Evolutionary conservation across 2,797 vertebrate genomes (phyloP), one percentile per base, ranked within the genome.

Genomic region (Thalassophryne amazonica): DNA sequence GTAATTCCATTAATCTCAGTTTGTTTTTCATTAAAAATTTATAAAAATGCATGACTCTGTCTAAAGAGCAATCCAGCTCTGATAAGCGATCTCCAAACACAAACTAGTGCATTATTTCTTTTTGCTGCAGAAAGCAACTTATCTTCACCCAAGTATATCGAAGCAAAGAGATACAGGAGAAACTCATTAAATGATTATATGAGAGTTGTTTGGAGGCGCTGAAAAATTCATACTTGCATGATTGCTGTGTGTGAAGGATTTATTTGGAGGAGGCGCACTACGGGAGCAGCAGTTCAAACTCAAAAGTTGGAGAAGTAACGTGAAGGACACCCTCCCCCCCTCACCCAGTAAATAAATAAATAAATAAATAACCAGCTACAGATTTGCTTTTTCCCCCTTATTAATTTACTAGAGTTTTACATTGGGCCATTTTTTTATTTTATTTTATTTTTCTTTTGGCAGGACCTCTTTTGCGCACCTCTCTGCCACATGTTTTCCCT

Each of bases 141-240:
- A 61, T 80, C 69, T 69, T 50, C 52, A 58, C 32, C 49, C 40
- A 9, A 30, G 60, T 69, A 54, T 53, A 73, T 64, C 24, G 7
- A 37, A 55, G 50, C 29, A 60, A 51, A 53, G 52, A 65, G 73
- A 81, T 59, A 69, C 37, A 14, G 12, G 27, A 48, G 33, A 68
- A 76, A 72, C 61, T 82, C 76, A 86, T 87, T 79, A 80, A 83
- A 84, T 81, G 81, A 83, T 87, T 82, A 75, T 68, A 60, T 69
- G 60, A 21, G 75, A 83, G 63, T 75, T 80, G 77, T 85, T 83
- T 78, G 66, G 52, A 45, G 62, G 68, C 30, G 39, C 61, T 87
- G 81, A 85, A 87, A 87, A 67, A 87, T 86, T 87, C 79, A 86
- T 86, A 46, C 29, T 58, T 21, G 48, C 73, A 81, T 87, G 73